phyloP scores from a whole-genome alignment of 2,888 invertebrate species.

The Drosophila bunnanda region DNA sequence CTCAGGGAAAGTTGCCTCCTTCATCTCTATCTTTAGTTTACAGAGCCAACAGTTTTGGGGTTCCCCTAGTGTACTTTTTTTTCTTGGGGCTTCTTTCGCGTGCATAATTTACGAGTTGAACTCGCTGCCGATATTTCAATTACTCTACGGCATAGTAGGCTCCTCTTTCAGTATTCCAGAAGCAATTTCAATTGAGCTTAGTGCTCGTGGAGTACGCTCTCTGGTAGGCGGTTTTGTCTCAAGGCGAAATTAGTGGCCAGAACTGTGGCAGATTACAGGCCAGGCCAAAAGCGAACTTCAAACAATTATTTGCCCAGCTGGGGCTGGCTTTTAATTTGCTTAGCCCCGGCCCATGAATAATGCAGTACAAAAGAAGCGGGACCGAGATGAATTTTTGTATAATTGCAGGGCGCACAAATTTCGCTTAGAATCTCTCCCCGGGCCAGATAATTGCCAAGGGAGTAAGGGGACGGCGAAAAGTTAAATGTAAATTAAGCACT shows the following conservation, averaged over 20 bases:
- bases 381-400: constrained; percentile 48
- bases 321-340: constrained; percentile 51
- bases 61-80: neutral
- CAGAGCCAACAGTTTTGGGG: constrained; percentile 11
- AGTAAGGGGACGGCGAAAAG: constrained; percentile 20
- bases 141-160: constrained; percentile 32
- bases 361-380: constrained; percentile 38
- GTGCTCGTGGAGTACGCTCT: constrained; percentile 32
- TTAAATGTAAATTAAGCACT: constrained; percentile 47
- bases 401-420: constrained; percentile 50
- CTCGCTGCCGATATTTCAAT: constrained; percentile 73
- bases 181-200: constrained; percentile 41
- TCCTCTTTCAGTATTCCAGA: constrained; percentile 14
- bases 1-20: constrained; percentile 44
- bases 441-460: constrained; percentile 40
- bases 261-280: constrained; percentile 76
- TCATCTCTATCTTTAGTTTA: constrained; percentile 24
- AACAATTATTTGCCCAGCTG: constrained; percentile 71
- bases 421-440: constrained; percentile 48
- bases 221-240: constrained; percentile 66
- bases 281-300: constrained; percentile 61
- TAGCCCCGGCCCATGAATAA: constrained; percentile 51
- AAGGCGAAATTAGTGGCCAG: constrained; percentile 76
- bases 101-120: constrained; percentile 58
- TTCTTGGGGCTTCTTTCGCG: neutral